A percentile compares a stretch with the other conserved stretches of the same genome.
Evolutionary conservation across 2,888 invertebrate genomes (phyloP).

Genomic region (Melitaea athalia): DNA sequence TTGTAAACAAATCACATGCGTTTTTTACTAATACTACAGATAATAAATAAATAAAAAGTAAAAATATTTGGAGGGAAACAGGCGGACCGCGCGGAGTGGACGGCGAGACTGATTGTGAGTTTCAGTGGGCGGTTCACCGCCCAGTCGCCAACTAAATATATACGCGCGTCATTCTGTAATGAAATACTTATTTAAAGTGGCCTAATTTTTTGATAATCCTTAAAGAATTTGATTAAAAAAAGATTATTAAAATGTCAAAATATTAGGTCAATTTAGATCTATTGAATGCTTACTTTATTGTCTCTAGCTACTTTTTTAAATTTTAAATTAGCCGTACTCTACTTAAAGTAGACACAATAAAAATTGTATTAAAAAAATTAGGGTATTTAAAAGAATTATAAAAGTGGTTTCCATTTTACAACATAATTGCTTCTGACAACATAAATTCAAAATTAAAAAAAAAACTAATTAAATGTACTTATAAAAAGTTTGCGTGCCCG

Average conservation of each 20-base stretch:
- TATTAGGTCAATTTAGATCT: background rate
- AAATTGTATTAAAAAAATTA: no score
- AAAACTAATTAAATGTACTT: background rate
- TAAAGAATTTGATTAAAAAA: background rate
- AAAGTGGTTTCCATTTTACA: no score
- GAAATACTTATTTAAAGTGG: conserved; percentile 50
- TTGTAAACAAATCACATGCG: conserved; percentile 47
- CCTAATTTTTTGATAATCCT: conserved; percentile 38
- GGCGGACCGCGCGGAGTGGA: conserved; percentile 83
- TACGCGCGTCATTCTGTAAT: conserved; percentile 64
- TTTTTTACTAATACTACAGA: conserved; percentile 41
- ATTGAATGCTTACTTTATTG: no score
- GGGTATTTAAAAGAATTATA: no score
- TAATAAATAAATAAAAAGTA: conserved; percentile 40
- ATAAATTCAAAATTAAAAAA: background rate
- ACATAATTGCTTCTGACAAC: no score
- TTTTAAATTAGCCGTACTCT: no score
- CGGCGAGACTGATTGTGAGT: conserved; percentile 71
- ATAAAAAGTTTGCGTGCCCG: conserved; percentile 10
- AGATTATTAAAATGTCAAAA: background rate
- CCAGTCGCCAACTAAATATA: conserved; percentile 57
- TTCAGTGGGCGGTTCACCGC: conserved; percentile 75
- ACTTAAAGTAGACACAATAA: no score
- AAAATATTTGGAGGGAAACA: conserved; percentile 59
- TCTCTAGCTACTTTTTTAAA: no score